Percentiles rank a stretch among this genome's conserved stretches.
These are phyloP conservation scores for Cataglyphis rosenhaueri DNA, from an alignment of 2,888 invertebrate genomes.

Conservation along the genomic window DNA sequence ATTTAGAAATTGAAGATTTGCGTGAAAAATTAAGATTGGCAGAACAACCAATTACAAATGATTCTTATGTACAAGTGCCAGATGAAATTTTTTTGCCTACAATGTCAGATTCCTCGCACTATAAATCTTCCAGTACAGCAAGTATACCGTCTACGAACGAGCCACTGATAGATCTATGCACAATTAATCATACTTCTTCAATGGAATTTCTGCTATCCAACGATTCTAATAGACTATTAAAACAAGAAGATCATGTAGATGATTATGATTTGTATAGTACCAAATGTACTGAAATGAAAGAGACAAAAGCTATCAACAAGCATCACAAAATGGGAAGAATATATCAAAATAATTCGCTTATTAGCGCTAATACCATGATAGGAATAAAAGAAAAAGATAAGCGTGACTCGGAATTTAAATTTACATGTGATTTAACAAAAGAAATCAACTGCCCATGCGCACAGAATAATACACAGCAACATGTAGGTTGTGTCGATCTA, in stretches of 20 bases:
- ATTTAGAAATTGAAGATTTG: slow-evolving; percentile 87
- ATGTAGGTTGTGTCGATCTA: slow-evolving; percentile 62
- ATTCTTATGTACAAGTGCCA: slow-evolving; percentile 77
- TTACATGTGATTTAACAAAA: slow-evolving; percentile 76
- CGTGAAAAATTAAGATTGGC: slow-evolving; percentile 80
- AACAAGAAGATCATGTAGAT: slow-evolving; percentile 34
- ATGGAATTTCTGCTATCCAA: slow-evolving; percentile 53
- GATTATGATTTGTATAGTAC: slow-evolving; percentile 36
- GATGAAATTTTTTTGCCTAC: slow-evolving; percentile 68
- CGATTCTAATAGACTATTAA: slow-evolving; percentile 38
- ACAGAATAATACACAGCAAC: slow-evolving; percentile 54
- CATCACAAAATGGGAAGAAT: slow-evolving; percentile 45
- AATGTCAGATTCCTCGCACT: slow-evolving; percentile 56
- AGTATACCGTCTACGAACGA: slow-evolving; percentile 59
- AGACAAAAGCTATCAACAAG: slow-evolving; percentile 53
- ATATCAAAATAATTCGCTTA: slow-evolving; percentile 70
- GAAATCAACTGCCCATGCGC: slow-evolving; percentile 60
- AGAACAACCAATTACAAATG: slow-evolving; percentile 57
- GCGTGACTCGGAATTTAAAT: slow-evolving; percentile 67
- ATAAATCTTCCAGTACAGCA: slow-evolving; percentile 54
- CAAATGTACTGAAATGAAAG: slow-evolving; percentile 57
- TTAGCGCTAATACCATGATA: slow-evolving; percentile 72
- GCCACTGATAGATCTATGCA: slow-evolving; percentile 43
- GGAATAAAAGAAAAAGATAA: slow-evolving; percentile 56
- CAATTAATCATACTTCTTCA: slow-evolving; percentile 52